Percentiles rank a stretch among this genome's conserved stretches.
Evolutionary conservation across 1,140 invertebrate species (phyloP).

Genomic region (Magallana ariakensis): DNA sequence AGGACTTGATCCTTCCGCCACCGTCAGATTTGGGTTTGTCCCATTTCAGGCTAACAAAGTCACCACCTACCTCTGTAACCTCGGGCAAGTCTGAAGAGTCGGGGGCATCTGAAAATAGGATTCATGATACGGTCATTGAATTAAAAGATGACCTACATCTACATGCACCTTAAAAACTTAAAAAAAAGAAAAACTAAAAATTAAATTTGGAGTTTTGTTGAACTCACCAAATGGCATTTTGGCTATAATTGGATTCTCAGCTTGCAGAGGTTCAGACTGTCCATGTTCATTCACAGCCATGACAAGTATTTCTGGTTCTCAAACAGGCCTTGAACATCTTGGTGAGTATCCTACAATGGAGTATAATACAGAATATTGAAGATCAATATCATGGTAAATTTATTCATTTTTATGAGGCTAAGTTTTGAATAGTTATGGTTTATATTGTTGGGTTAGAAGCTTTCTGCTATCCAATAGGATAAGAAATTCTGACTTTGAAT

Average conservation of each 20-base stretch:
- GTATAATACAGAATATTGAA: too few relatives aligned
- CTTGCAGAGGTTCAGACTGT: conserved; percentile 93
- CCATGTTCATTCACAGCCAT: conserved; percentile 99
- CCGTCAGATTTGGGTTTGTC: conserved; percentile 95
- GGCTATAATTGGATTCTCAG: conserved; percentile 93
- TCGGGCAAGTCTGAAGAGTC: conserved; percentile 93
- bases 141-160: too few relatives aligned
- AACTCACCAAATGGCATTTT: conserved; percentile 93
- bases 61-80: conserved; percentile 95
- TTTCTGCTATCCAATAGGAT: too few relatives aligned
- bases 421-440: too few relatives aligned
- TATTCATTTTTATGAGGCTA: too few relatives aligned
- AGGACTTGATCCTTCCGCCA: conserved; percentile 95
- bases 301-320: conserved; percentile 97
- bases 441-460: too few relatives aligned
- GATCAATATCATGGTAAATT: too few relatives aligned
- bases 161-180: too few relatives aligned
- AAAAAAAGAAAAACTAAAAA: too few relatives aligned
- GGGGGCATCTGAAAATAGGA: conserved; percentile 86
- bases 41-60: conserved; percentile 99
- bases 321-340: conserved; percentile 95
- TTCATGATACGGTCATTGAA: too few relatives aligned
- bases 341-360: conserved; percentile 80
- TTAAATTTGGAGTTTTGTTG: too few relatives aligned
- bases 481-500: too few relatives aligned